Base-by-base conservation (phyloP, 2,888 invertebrate genomes). In the Spodoptera littoralis region DNA sequence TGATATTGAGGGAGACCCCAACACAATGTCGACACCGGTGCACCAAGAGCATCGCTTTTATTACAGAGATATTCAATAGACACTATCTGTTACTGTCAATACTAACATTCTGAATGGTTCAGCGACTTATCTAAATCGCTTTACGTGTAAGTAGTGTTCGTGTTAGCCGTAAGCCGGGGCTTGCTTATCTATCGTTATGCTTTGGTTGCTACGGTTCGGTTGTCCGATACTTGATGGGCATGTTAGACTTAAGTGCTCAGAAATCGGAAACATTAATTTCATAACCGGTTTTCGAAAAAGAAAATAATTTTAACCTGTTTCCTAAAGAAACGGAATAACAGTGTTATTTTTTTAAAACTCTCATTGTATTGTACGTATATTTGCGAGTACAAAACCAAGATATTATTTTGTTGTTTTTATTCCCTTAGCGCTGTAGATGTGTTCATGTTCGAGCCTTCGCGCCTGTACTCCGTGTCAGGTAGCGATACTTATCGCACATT, bases 61-160 rank as follows among this genome's bases (percentile, higher is more conserved):
- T 83, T 79, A 80, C 69, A 59, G 68, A 77, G 73, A 76, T 79
- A 84, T 87, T 84, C 83, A 83, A 85, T 80, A 80, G 79, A 77
- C 77, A 68, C 69, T 81, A 76, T 80, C 76, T 77, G 73, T 81
- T 80, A 80, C 77, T 80, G 84, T 83, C 84, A 81, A 81, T 81
- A 76, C 76, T 77, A 80, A 82, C 84, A 80, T 79, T 79, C 77
- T 82, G 79, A 80, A 84, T 79, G 68, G 75, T 64, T 74, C 70
- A 78, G 74, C 72, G 79, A 79, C 76, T 83, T 84, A 84, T 84
- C 81, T 82, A 81, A 82, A 79, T 77, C 78, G 77, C 65, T 86
- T 81, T 79, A 84, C 81, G 79, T 80, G 69, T 77, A 65, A 67
- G 68, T 66, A 70, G 70, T 80, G 61, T 60, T 77, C 68, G 68